phyloP scores from a whole-genome alignment of 2,113 vertebrate species.

The Myiozetetes cayanensis region DNA sequence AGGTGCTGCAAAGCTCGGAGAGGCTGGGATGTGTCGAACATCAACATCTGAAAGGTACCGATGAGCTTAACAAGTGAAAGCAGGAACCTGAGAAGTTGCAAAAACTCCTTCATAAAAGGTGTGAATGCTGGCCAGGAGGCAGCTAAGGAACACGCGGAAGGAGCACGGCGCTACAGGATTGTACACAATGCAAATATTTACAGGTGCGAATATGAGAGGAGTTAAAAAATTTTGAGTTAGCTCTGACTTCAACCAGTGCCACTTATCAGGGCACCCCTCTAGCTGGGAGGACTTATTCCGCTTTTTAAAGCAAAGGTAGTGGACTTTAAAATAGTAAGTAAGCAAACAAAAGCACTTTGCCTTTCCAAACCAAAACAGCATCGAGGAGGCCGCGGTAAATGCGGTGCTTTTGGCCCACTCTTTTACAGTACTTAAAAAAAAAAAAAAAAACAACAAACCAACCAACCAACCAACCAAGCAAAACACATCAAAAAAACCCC shows the following conservation, averaged over 20 bases:
- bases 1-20: not conserved
- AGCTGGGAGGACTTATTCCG: not conserved
- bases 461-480: too few species aligned
- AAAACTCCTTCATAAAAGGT: not conserved
- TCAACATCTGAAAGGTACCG: accelerated
- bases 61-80: accelerated
- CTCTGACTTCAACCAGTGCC: not conserved
- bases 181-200: not conserved
- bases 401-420: not conserved
- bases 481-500: too few species aligned
- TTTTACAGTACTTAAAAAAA: too few species aligned
- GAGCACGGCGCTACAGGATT: accelerated
- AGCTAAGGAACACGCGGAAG: not conserved
- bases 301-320: not conserved
- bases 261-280: too few species aligned
- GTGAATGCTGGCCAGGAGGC: not conserved
- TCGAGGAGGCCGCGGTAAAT: accelerated
- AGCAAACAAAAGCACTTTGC: not conserved
- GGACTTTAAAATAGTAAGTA: not conserved
- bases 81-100: not conserved
- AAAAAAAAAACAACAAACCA: too few species aligned
- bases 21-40: accelerated
- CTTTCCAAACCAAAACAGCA: not conserved
- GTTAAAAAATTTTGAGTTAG: not conserved
- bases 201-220: accelerated